Conservation (phyloP, 2,797 vertebrate species). For the Graptemys geographica region DNA sequence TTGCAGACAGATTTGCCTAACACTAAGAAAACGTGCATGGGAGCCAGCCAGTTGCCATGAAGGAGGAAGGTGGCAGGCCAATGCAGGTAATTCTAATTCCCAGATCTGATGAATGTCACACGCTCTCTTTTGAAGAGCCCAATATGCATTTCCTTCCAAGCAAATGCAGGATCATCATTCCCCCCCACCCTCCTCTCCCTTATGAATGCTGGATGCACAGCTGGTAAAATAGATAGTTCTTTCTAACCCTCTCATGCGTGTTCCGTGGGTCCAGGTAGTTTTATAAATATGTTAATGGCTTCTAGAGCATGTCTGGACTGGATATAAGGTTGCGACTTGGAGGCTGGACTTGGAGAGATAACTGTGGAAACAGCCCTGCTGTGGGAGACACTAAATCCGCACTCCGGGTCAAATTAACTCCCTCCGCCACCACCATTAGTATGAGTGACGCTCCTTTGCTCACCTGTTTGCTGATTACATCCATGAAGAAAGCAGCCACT, state of each 20-base stretch:
- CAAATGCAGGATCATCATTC: neutral
- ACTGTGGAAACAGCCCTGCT: slow-evolving; percentile 61
- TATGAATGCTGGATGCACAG: slow-evolving; percentile 65
- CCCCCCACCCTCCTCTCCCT: slow-evolving; percentile 22
- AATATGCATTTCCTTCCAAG: neutral
- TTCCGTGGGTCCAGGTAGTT: slow-evolving; percentile 76
- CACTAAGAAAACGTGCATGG: neutral
- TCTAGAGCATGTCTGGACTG: slow-evolving; percentile 75
- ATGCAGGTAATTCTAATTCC: neutral
- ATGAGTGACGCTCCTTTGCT: slow-evolving; percentile 64
- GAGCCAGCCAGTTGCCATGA: neutral
- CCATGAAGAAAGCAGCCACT: slow-evolving; percentile 64
- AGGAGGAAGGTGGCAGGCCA: neutral
- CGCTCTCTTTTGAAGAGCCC: neutral
- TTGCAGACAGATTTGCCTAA: neutral
- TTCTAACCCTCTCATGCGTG: slow-evolving; percentile 78
- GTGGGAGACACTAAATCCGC: slow-evolving; percentile 63
- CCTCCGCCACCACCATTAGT: slow-evolving; percentile 4
- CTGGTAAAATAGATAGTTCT: slow-evolving; percentile 81
- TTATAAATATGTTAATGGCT: slow-evolving; percentile 84
- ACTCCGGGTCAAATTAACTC: slow-evolving; percentile 78
- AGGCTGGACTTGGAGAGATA: slow-evolving; percentile 75
- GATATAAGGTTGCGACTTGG: slow-evolving; percentile 74
- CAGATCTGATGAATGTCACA: neutral
- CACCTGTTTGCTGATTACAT: slow-evolving; percentile 79